Percentiles rank a stretch among this genome's conserved stretches.
These are phyloP conservation scores for Spinus olivaceus DNA, from an alignment of 2,797 vertebrate species.

Conservation along the genomic window DNA sequence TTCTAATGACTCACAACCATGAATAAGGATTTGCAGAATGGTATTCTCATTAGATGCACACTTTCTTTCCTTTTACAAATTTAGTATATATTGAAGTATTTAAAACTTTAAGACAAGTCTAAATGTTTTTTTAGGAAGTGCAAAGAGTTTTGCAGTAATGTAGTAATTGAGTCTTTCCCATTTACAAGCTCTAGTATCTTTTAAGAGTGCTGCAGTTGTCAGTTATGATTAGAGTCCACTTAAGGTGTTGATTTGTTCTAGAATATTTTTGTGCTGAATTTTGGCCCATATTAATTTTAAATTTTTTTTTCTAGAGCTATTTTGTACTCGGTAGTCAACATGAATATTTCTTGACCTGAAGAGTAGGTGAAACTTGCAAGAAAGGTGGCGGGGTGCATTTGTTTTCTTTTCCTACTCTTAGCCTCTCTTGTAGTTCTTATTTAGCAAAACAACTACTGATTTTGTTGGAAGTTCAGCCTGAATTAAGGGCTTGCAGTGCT, in stretches of 20 bases:
- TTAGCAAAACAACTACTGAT: neutral
- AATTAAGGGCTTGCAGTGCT: neutral
- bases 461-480: neutral
- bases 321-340: neutral
- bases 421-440: neutral
- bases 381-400: neutral
- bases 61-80: neutral
- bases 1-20: neutral
- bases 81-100: neutral
- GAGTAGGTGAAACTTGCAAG: neutral
- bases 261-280: neutral
- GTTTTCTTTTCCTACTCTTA: neutral
- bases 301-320: neutral
- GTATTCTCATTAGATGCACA: neutral
- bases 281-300: neutral
- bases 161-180: neutral
- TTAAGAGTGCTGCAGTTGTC: conserved; percentile 18
- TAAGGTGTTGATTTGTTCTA: neutral
- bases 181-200: neutral
- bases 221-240: neutral
- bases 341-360: neutral
- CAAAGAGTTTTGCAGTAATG: neutral
- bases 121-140: neutral
- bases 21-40: conserved; percentile 7
- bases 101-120: neutral